These are phyloP conservation scores for Podilymbus podiceps DNA, from an alignment of 2,113 vertebrate species.

Conservation along the genomic window DNA sequence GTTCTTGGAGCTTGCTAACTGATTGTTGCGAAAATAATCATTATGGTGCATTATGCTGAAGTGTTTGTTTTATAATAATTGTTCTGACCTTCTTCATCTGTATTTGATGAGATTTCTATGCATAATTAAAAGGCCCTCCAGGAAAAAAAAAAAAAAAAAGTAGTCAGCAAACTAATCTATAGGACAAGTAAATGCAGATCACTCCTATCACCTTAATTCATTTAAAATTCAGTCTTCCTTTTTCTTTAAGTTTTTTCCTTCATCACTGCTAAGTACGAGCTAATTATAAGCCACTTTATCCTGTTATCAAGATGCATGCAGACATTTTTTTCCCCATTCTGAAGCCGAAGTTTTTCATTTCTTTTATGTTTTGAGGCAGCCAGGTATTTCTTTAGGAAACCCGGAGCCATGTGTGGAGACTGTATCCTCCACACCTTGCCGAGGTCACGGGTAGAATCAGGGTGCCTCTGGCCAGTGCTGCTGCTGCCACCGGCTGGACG, in stretches of 20 bases:
- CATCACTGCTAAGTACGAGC: neutral
- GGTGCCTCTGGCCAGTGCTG: neutral
- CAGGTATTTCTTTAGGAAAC: neutral
- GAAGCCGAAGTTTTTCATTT: neutral
- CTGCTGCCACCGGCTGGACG: neutral
- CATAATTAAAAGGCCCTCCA: conserved; percentile 50
- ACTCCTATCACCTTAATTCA: neutral
- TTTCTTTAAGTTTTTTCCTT: neutral
- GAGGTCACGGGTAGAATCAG: neutral
- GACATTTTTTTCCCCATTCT: neutral
- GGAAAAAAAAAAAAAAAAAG: neutral
- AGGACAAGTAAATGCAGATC: neutral
- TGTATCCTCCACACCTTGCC: accelerated
- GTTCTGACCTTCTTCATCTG: conserved; percentile 53
- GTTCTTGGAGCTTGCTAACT: neutral
- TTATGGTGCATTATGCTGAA: neutral
- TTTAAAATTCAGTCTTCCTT: neutral
- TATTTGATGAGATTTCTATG: conserved; percentile 31
- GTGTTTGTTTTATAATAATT: conserved; percentile 57
- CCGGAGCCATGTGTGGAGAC: accelerated
- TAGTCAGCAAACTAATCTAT: conserved; percentile 12
- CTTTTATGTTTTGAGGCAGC: neutral
- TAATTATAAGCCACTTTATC: neutral
- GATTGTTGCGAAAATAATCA: neutral
- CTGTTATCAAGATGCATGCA: neutral